Conservation (phyloP, 2,888 invertebrate species). For the Lasius fuliginosus region DNA sequence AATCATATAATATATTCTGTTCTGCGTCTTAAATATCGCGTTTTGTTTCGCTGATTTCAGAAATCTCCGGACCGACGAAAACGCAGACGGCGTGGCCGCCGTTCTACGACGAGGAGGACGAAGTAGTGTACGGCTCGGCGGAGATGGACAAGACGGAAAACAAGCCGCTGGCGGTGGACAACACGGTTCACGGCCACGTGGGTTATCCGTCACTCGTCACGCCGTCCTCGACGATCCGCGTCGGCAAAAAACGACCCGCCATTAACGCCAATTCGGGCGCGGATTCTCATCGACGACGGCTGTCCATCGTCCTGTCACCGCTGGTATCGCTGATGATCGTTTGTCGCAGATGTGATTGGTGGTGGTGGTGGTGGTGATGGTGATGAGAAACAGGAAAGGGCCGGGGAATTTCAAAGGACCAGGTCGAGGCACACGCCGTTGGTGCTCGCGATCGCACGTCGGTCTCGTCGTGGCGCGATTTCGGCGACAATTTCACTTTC, state of each 20-base stretch:
- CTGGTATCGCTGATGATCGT: conserved; percentile 53
- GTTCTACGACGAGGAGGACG: conserved; percentile 91
- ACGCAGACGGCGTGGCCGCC: conserved; percentile 85
- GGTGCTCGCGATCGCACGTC: conserved; percentile 11
- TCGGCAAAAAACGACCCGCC: conserved; percentile 78
- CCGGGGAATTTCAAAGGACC: not conserved
- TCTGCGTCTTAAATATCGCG: not conserved
- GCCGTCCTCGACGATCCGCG: conserved; percentile 75
- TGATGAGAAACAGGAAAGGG: conserved; percentile 20
- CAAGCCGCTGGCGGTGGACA: conserved; percentile 80
- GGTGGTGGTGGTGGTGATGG: conserved; percentile 24
- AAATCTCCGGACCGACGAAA: conserved; percentile 91
- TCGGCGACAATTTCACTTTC: not conserved
- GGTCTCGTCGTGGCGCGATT: not conserved
- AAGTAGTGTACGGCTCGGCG: conserved; percentile 86
- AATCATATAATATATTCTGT: not conserved
- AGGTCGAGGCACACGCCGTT: not conserved
- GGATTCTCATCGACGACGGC: conserved; percentile 16
- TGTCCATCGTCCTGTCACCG: conserved; percentile 6
- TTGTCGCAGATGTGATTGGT: conserved; percentile 33
- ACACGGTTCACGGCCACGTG: conserved; percentile 81
- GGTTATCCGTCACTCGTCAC: conserved; percentile 77
- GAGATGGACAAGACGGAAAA: conserved; percentile 80
- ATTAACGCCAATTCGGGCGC: conserved; percentile 59
- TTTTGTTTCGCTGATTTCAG: conserved; percentile 86